phyloP scores from a whole-genome alignment of 2,113 vertebrate genomes.

The Cichladusa arquata region DNA sequence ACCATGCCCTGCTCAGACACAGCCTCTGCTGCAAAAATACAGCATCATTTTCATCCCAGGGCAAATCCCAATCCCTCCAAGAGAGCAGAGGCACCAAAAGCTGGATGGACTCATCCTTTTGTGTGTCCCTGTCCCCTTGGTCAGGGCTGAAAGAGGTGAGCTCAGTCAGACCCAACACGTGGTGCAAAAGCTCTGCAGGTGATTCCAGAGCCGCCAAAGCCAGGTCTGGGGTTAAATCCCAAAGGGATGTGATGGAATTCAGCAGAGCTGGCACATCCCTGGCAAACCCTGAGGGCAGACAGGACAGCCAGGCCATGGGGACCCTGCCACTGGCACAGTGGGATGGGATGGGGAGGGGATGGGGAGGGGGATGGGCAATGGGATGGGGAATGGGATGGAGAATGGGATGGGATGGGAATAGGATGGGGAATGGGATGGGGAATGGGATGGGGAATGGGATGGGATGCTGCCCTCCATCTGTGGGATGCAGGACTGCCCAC shows the following conservation, averaged over 20 bases:
- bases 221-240: background rate
- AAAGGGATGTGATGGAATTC: accelerated
- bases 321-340: background rate
- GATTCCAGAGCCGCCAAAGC: background rate
- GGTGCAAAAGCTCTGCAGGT: background rate
- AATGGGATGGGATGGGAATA: background rate
- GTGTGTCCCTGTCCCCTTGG: accelerated
- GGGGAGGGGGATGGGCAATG: too few species aligned
- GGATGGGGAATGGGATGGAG: background rate
- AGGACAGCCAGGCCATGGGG: background rate
- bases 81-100: accelerated
- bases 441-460: background rate
- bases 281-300: background rate
- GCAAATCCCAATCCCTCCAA: background rate
- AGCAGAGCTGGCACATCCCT: background rate
- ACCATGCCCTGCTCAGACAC: accelerated
- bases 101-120: accelerated
- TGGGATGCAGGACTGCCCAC: background rate
- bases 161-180: accelerated
- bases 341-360: background rate
- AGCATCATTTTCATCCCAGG: accelerated
- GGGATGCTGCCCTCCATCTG: background rate
- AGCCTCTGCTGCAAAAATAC: background rate
- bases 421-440: too few species aligned
- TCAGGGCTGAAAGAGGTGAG: background rate